Evolutionary conservation across 2,113 vertebrate species (phyloP).

Genomic region (Gracilinanus agilis): DNA sequence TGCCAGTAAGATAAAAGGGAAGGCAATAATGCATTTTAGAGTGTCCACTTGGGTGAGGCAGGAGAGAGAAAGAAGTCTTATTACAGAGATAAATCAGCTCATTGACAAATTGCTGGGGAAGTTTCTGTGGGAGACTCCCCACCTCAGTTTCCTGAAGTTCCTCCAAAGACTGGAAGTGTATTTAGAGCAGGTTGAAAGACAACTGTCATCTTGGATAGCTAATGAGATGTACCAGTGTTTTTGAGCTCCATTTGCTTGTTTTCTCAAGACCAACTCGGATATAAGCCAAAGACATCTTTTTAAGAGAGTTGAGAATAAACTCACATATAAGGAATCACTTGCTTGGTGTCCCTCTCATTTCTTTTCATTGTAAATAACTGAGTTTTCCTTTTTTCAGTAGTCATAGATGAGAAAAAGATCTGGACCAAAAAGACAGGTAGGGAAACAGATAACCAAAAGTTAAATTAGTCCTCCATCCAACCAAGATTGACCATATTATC

Average conservation of each 20-base stretch:
- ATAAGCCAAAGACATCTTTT: background rate
- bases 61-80: background rate
- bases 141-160: slow-evolving; percentile 22
- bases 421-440: background rate
- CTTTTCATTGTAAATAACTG: background rate
- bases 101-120: background rate
- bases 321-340: slow-evolving; percentile 13
- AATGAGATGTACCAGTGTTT: background rate
- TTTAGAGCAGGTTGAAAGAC: slow-evolving; percentile 37
- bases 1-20: slow-evolving; percentile 33
- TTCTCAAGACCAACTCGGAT: background rate
- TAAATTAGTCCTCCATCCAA: background rate
- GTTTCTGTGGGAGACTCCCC: background rate
- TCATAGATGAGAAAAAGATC: slow-evolving; percentile 8
- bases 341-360: background rate
- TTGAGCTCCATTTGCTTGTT: slow-evolving; percentile 23
- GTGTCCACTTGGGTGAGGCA: background rate
- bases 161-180: slow-evolving; percentile 17
- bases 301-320: slow-evolving; percentile 19
- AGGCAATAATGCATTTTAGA: background rate
- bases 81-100: background rate
- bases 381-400: background rate
- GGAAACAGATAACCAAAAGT: slow-evolving; percentile 2
- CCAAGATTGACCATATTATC: background rate
- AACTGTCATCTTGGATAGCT: background rate